Base-by-base conservation (phyloP, 2,888 invertebrate genomes). In the Aleiodes leptofemur region DNA sequence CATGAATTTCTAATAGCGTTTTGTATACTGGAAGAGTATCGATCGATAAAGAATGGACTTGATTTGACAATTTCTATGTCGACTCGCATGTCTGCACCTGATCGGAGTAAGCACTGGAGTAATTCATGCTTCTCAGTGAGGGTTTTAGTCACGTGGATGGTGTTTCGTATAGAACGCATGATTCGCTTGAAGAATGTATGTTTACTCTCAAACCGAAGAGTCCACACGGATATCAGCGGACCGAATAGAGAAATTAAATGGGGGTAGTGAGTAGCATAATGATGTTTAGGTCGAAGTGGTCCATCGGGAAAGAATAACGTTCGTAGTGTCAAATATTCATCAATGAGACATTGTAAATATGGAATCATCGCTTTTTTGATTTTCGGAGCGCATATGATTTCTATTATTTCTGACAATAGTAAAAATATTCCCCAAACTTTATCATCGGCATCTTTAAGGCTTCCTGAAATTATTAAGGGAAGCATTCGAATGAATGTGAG, bases 121-220 rank as follows among this genome's bases (percentile, higher is more conserved):
- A 76, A 72, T 56, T 78, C 77, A 48, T 78, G 77, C 43, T 78
- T 78, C 31, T 69, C 68, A 73, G 72, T 75, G n/a, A n/a, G n/a
- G n/a, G n/a, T n/a, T n/a, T n/a, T n/a, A n/a, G n/a, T n/a, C n/a
- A n/a, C n/a, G n/a, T n/a, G n/a, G n/a, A n/a, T n/a, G n/a, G n/a
- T n/a, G n/a, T n/a, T n/a, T n/a, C n/a, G n/a, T n/a, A n/a, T 13
- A 29, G 55, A 66, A 50, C 76, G 53, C 4, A 75, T 43, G 34
- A 73, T 61, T 69, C 76, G 53, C 75, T 82, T 82, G 51, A 82
- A 81, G 73, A 78, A 81, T 11, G 77, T 50, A 61, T 83, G 81
- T 73, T 83, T 82, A 72, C 78, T 80, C 76, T 81, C 82, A 69
- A 81, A 83, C 11, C 77, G 66, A 5, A 78, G 29, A n/a, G 77